A percentile compares a stretch with the other conserved stretches of the same genome.
These are phyloP conservation scores for Varecia variegata DNA, from an alignment of 2,797 vertebrate genomes.

Conservation along the genomic window DNA sequence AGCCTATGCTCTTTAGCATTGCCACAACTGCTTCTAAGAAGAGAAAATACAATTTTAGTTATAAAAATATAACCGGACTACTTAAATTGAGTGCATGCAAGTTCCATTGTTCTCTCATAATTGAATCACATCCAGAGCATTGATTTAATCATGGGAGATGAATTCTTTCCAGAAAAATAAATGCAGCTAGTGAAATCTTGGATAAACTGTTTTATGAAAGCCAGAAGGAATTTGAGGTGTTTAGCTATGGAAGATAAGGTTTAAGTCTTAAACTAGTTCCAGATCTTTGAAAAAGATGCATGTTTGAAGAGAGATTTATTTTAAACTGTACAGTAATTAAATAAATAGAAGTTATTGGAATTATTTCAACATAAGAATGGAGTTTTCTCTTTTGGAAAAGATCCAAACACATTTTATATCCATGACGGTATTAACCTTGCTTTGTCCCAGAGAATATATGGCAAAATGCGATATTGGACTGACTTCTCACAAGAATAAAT, in stretches of 20 bases:
- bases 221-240: background rate
- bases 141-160: background rate
- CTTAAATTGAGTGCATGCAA: background rate
- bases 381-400: background rate
- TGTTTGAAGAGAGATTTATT: background rate
- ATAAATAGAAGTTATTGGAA: background rate
- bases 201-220: background rate
- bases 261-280: background rate
- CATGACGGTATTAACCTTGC: background rate
- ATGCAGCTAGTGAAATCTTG: background rate
- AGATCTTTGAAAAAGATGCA: background rate
- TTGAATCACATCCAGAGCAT: background rate
- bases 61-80: background rate
- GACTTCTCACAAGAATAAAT: background rate
- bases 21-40: background rate
- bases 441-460: background rate
- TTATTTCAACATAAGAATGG: background rate
- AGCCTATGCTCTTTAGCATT: background rate
- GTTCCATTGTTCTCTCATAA: background rate
- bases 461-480: background rate
- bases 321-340: background rate
- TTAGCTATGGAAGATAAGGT: background rate
- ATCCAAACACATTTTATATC: background rate
- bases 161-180: background rate
- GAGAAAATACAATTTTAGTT: constrained; percentile 3